These are phyloP conservation scores for Neomicropteryx cornuta DNA, from an alignment of 1,140 invertebrate species.

Conservation along the genomic window DNA sequence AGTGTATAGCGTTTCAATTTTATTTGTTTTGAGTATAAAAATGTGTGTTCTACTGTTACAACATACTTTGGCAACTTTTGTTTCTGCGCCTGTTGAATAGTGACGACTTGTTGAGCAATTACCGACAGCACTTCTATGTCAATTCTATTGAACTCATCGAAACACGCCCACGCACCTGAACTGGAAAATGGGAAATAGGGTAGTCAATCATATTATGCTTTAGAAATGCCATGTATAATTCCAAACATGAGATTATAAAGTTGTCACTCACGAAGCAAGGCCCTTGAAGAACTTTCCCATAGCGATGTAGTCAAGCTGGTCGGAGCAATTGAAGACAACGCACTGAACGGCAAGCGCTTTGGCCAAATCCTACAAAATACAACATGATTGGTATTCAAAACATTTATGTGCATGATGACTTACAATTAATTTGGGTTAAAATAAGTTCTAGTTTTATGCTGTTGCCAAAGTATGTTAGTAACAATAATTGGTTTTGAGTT, in stretches of 20 bases:
- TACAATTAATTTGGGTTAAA: too few relatives aligned
- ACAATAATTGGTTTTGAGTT: too few relatives aligned
- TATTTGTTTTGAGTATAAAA: too few relatives aligned
- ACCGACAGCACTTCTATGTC: slow-evolving; percentile 80
- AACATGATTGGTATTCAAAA: slow-evolving; percentile 1
- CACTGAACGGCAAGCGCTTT: slow-evolving; percentile 87
- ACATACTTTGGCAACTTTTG: slow-evolving; percentile 36
- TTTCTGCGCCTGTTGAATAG: slow-evolving; percentile 53
- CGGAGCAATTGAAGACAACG: slow-evolving; percentile 90
- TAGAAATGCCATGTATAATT: too few relatives aligned
- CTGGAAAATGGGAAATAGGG: slow-evolving; percentile 15
- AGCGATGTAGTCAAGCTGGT: slow-evolving; percentile 82
- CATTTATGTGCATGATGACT: too few relatives aligned
- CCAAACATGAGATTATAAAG: too few relatives aligned
- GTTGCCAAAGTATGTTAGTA: too few relatives aligned
- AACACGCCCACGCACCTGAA: slow-evolving; percentile 87
- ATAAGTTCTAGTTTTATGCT: too few relatives aligned
- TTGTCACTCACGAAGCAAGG: slow-evolving; percentile 61
- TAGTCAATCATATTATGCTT: too few relatives aligned
- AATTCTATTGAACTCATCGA: slow-evolving; percentile 93
- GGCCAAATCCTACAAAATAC: slow-evolving; percentile 51
- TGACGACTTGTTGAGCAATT: slow-evolving; percentile 70
- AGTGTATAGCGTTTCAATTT: too few relatives aligned
- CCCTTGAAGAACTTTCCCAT: slow-evolving; percentile 89
- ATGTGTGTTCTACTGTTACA: slow-evolving; percentile 50